Percentiles rank a stretch among this genome's conserved stretches.
These are phyloP conservation scores for Manduca sexta DNA, from an alignment of 1,140 invertebrate species.

Conservation along the genomic window DNA sequence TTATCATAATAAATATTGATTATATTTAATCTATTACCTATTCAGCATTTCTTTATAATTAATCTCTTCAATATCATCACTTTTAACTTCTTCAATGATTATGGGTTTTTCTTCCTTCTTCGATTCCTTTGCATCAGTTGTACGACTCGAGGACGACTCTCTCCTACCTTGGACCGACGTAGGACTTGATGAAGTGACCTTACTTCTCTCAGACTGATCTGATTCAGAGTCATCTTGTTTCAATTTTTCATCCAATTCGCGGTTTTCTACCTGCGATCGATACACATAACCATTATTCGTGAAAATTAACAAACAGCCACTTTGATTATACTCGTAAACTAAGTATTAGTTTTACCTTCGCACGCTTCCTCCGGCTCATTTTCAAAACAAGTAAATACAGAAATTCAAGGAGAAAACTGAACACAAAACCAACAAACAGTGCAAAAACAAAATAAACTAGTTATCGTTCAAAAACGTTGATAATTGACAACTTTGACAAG, in stretches of 20 bases:
- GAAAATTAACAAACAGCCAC: slow-evolving; percentile 23
- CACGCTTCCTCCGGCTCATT: slow-evolving; percentile 80
- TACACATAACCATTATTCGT: slow-evolving; percentile 50
- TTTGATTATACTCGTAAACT: too few relatives aligned
- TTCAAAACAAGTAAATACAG: slow-evolving; percentile 14
- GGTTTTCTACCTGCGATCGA: slow-evolving; percentile 76
- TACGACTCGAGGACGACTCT: slow-evolving; percentile 64
- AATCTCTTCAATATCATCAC: slow-evolving; percentile 73
- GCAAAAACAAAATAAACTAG: slow-evolving; percentile 13
- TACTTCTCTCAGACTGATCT: slow-evolving; percentile 78
- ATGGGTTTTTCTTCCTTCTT: slow-evolving; percentile 73
- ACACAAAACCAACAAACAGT: slow-evolving; percentile 6
- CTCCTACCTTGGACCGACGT: slow-evolving; percentile 56
- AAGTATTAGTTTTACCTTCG: slow-evolving; percentile 74
- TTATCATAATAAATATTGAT: too few relatives aligned
- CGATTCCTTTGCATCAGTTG: slow-evolving; percentile 42
- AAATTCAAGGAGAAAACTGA: background rate
- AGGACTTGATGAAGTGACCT: slow-evolving; percentile 66
- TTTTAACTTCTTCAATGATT: slow-evolving; percentile 64
- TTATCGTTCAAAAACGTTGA: background rate
- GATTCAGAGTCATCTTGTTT: slow-evolving; percentile 79
- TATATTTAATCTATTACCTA: slow-evolving; percentile 57
- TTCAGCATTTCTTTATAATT: slow-evolving; percentile 71
- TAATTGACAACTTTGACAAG: too few relatives aligned
- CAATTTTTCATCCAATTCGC: slow-evolving; percentile 80